Evolutionary conservation across 2,797 vertebrate species (phyloP).

Genomic region (Gorsachius magnificus): DNA sequence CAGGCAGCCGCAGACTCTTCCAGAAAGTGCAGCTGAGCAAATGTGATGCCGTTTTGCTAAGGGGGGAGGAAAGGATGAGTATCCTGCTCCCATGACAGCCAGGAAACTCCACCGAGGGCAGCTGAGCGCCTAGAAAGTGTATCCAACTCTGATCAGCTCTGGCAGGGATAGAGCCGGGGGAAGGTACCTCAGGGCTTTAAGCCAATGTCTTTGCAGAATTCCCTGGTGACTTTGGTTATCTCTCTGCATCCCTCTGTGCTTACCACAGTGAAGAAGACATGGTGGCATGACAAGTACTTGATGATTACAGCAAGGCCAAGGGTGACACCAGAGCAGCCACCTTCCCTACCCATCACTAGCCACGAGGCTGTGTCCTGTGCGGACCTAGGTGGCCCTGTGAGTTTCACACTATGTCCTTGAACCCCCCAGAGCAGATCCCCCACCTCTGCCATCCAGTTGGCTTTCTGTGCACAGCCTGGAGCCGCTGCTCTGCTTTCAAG

Average conservation of each 20-base stretch:
- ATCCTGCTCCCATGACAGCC: not conserved
- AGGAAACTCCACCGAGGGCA: not conserved
- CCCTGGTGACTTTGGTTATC: not conserved
- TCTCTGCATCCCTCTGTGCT: not conserved
- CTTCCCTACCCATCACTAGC: not conserved
- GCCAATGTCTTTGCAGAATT: not conserved
- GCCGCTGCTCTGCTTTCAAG: not conserved
- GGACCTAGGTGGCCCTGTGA: not conserved
- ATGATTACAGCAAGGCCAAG: not conserved
- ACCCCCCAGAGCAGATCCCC: not conserved
- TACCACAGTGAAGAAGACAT: not conserved
- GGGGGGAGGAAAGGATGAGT: not conserved
- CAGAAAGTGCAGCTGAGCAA: not conserved
- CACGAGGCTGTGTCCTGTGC: accelerated
- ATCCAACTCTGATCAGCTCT: not conserved
- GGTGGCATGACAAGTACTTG: accelerated
- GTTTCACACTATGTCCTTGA: not conserved
- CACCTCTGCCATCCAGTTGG: not conserved
- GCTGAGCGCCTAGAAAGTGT: not conserved
- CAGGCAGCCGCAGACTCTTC: slow-evolving; percentile 6
- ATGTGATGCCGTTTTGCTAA: not conserved
- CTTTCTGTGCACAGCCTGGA: not conserved
- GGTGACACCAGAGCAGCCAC: not conserved
- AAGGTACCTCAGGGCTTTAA: not conserved
- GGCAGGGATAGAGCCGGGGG: not conserved